Evolutionary conservation across 2,113 vertebrate genomes (phyloP), one percentile per base, ranked within the genome.

Genomic region (Dicrurus megarhynchus): DNA sequence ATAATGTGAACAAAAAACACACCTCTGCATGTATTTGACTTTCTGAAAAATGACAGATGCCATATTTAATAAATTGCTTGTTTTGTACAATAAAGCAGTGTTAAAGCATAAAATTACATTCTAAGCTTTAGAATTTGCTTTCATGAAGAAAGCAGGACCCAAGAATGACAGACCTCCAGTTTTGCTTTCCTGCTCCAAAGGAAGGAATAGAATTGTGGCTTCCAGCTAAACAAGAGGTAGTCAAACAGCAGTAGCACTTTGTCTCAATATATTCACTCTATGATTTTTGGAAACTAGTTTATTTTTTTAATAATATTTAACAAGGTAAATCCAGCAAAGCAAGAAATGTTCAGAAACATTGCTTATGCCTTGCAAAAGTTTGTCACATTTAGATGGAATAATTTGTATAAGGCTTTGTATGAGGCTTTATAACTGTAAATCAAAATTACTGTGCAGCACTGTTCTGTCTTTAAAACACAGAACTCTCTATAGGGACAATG

Each of bases 1-100:
- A 18, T 8, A 63, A 63, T 13, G 11, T 67, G 35, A 89, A 35
- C 23, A 61, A 69, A 87, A 52, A 2, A 0, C 0, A 0, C 5
- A 1, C 68, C 13, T 77, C 5, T 71, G 27, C 37, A 32, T 19
- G 4, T 60, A 21, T 49, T 35, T 87, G 32, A 68, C 37, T 85
- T 76, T 82, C 56, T 47, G 22, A 88, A 93, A n/a, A 28, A 44
- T 16, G 13, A 53, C 28, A 63, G 67, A n/a, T 92, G 41, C 20
- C 85, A 1, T 79, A 80, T 89, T 87, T 80, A 87, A 90, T 91
- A 88, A 83, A 91, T 55, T 47, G 37, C 28, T 89, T 87, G 27
- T 70, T 97, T 95, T 79, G 22, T 84, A 90, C n/a, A 92, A 68
- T 93, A 88, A 90, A 96, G 35, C 22, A 65, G 16, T 42, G 21